These are phyloP conservation scores for Napeogenes sylphis DNA, from an alignment of 2,888 invertebrate species.

Conservation along the genomic window DNA sequence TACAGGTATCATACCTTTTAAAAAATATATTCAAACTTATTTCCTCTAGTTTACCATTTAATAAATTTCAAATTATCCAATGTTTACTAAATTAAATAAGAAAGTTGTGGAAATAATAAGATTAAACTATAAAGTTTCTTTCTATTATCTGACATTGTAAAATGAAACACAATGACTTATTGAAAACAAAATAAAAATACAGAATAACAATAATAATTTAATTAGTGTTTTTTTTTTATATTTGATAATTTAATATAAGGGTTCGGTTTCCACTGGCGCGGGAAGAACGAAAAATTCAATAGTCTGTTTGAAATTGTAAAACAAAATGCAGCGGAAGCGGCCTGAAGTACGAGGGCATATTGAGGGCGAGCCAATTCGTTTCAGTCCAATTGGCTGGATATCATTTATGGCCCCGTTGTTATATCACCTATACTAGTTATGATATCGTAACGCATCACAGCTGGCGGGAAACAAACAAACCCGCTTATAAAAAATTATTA, in stretches of 20 bases:
- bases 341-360: slow-evolving; percentile 48
- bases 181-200: no score
- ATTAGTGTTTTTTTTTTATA: no score
- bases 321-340: slow-evolving; percentile 68
- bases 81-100: no score
- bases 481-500: not conserved
- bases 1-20: no score
- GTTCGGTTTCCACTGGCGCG: slow-evolving; percentile 9
- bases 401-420: slow-evolving; percentile 66
- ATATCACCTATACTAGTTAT: slow-evolving; percentile 28
- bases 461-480: slow-evolving; percentile 49
- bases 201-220: no score
- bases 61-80: no score
- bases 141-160: no score
- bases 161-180: no score
- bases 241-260: not conserved
- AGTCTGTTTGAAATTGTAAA: slow-evolving; percentile 47
- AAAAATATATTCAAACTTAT: no score
- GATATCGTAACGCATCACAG: slow-evolving; percentile 56
- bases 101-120: no score
- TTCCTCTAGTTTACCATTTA: no score
- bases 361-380: slow-evolving; percentile 76
- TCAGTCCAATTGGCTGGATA: slow-evolving; percentile 75
- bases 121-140: no score
- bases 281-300: slow-evolving; percentile 31